phyloP scores from a whole-genome alignment of 2,888 invertebrate genomes.

The Ophraella communa region DNA sequence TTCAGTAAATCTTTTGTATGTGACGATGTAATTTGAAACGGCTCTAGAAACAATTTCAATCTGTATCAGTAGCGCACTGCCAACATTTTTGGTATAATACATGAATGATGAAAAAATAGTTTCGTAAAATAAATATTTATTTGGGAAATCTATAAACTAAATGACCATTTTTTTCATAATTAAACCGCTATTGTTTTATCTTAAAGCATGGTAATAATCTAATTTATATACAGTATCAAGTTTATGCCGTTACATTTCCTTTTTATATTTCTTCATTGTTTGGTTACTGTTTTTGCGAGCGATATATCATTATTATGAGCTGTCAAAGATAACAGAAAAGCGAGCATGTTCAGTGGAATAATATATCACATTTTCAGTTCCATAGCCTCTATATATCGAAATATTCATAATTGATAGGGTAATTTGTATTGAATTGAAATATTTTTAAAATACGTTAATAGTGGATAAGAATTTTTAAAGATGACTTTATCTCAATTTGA shows the following conservation, averaged over 20 bases:
- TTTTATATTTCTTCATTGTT: conserved; percentile 20
- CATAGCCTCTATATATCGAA: conserved; percentile 3
- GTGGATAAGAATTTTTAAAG: too few relatives aligned
- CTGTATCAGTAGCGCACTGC: neutral
- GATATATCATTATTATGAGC: conserved; percentile 25
- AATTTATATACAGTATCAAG: conserved; percentile 20
- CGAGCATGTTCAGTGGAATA: conserved; percentile 14
- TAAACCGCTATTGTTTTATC: neutral
- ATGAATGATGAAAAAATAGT: too few relatives aligned
- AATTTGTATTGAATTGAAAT: neutral
- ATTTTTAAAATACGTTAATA: too few relatives aligned
- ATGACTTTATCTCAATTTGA: too few relatives aligned
- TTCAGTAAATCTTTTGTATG: neutral
- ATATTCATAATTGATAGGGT: conserved; percentile 10
- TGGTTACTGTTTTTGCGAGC: conserved; percentile 18
- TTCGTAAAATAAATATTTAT: too few relatives aligned
- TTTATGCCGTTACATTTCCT: conserved; percentile 21
- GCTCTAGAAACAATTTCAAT: neutral
- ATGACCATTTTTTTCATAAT: too few relatives aligned
- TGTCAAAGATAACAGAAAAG: conserved; percentile 24
- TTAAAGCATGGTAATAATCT: neutral
- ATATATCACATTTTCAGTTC: conserved; percentile 18
- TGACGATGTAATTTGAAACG: conserved; percentile 1
- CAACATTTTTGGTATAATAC: too few relatives aligned
- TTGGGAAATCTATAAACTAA: too few relatives aligned